Evolutionary conservation across 1,140 invertebrate genomes (phyloP).

Genomic region (Trachymyrmex septentrionalis): DNA sequence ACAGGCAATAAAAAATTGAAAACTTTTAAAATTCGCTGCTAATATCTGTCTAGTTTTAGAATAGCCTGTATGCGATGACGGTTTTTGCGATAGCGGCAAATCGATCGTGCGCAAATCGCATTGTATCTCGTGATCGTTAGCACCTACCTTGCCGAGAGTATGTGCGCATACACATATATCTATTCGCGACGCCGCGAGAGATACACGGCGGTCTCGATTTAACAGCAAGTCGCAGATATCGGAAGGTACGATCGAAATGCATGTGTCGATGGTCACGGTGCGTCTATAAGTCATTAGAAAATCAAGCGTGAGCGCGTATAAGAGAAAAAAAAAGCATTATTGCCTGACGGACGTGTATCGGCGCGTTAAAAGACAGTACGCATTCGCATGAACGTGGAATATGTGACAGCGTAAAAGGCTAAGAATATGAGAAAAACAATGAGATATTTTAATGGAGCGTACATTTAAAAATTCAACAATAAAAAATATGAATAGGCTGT

Average conservation of each 20-base stretch:
- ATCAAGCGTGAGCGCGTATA: slow-evolving; percentile 24
- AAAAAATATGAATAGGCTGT: too few species aligned
- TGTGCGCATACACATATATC: background rate
- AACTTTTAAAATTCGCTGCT: background rate
- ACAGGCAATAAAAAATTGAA: background rate
- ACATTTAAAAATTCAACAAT: too few species aligned
- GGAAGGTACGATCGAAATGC: slow-evolving; percentile 47
- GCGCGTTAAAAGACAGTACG: slow-evolving; percentile 27
- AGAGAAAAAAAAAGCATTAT: slow-evolving; percentile 63
- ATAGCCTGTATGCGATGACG: background rate
- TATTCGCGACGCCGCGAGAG: background rate
- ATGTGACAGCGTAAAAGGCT: slow-evolving; percentile 25
- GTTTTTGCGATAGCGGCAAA: slow-evolving; percentile 35
- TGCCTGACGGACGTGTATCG: slow-evolving; percentile 26
- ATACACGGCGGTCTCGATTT: slow-evolving; percentile 27
- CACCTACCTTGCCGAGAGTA: slow-evolving; percentile 32
- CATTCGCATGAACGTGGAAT: slow-evolving; percentile 75
- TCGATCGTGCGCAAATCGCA: slow-evolving; percentile 67
- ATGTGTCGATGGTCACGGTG: slow-evolving; percentile 22
- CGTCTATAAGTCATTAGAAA: slow-evolving; percentile 69
- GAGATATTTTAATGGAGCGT: too few species aligned
- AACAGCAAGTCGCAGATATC: slow-evolving; percentile 58
- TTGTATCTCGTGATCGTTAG: slow-evolving; percentile 66
- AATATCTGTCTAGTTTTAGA: background rate
- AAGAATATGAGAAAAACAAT: too few species aligned